Base-by-base conservation (phyloP, 2,797 vertebrate genomes). In the Mormyrops attenuatus region DNA sequence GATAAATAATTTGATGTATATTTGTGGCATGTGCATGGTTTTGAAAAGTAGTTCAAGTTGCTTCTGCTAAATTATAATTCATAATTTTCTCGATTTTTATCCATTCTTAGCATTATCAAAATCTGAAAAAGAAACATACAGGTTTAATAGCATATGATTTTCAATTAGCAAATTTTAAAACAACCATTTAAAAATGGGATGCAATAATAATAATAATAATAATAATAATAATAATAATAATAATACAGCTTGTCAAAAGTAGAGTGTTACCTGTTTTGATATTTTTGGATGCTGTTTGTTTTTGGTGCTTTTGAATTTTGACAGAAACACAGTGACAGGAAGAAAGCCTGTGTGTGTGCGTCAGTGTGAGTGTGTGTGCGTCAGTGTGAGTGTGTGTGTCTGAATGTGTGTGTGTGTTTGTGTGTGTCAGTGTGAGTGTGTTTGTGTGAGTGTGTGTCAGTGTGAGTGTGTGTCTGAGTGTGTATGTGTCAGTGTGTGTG, bases 321-420 rank as follows among this genome's bases (percentile, higher is more conserved):
- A 69, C 53, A 57, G 26, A 5, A 22, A n/a, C 63, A 69, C 26
- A 30, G 4, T 22, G 41, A 22, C 41, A 41, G 41, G n/a, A 63
- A 5, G 55, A 41, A 50, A 69, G 53, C n/a, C 6, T 30, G 47
- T 5, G 17, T 1, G 47, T 57, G 38, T 55, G 30, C 41, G 13
- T 26, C 13, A 34, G 60, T 80, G 63, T 57, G 55, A 15, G 66
- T 63, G 69, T 84, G 47, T 82, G 69, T 89, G 73, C 53, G 50
- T 53, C n/a, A n/a, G 87, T 30, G 89, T 55, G 53, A 22, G 63
- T 50, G 66, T 82, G 50, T 53, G 87, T 30, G 89, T 55, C 44
- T 41, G 52, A 52, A 49, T 73, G 57, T 11, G 9, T 11, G 11
- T 3, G 50, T 63, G 55, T 88, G 55, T 44, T 85, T 26, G 89